A percentile compares a stretch with the other conserved stretches of the same genome.
phyloP scores from a whole-genome alignment of 2,113 vertebrate genomes.

The Falco punctatus region DNA sequence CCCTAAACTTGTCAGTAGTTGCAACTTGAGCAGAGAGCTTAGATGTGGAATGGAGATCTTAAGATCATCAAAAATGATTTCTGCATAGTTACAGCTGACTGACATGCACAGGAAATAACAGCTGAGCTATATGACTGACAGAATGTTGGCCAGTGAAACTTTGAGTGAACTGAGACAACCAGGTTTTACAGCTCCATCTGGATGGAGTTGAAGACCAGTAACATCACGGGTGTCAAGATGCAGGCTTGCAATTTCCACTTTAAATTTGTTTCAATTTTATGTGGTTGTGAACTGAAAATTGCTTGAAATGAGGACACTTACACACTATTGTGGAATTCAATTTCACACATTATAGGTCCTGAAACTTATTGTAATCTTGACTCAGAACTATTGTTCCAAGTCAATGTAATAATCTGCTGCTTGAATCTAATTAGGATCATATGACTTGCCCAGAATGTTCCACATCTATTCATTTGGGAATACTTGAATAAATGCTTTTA shows the following conservation, averaged over 20 bases:
- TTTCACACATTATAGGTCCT: constrained; percentile 66
- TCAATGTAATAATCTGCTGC: constrained; percentile 51
- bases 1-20: too few species aligned
- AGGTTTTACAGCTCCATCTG: not conserved
- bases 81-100: not conserved
- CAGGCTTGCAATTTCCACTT: constrained; percentile 34
- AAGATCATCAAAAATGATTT: not conserved
- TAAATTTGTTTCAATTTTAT: constrained; percentile 59
- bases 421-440: constrained; percentile 57
- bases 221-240: not conserved
- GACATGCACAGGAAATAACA: not conserved
- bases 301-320: constrained; percentile 63
- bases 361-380: constrained; percentile 57
- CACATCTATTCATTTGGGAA: constrained; percentile 28
- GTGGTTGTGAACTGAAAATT: constrained; percentile 52
- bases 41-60: not conserved
- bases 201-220: not conserved
- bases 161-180: not conserved
- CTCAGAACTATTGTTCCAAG: constrained; percentile 53
- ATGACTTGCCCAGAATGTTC: constrained; percentile 31
- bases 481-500: not conserved
- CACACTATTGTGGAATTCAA: constrained; percentile 51
- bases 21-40: not conserved
- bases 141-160: not conserved
- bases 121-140: not conserved